Evolutionary conservation across 2,888 invertebrate species (phyloP), one percentile per base, ranked within the genome.

Genomic region (Luffia ferchaultella): DNA sequence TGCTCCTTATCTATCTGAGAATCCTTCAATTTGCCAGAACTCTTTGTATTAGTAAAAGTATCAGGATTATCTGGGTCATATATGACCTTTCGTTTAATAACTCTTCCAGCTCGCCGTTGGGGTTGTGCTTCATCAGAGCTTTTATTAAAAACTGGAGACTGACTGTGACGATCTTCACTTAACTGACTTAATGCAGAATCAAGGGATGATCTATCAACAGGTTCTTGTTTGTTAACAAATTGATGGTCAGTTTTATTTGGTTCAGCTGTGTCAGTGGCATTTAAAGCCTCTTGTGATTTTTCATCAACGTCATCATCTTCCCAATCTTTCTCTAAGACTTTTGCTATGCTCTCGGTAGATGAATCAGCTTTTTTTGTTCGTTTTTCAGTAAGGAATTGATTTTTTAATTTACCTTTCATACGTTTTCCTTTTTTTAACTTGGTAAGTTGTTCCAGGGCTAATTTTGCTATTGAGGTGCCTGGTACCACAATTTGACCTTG

Each of bases 11-110:
- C 67, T 45, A 54, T 42, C 45, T 58, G 58, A 40, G 57, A 49
- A 49, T 75, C 76, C 62, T 74, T 78, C 50, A 46, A 60, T 60
- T 75, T 79, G 40, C 49, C 47, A 52, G 58, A 46, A 51, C 56
- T 52, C 68, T 74, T 83, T 56, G 62, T 66, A 68, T 82, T 84
- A 48, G 82, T 84, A 56, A 76, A 84, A 42, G 85, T 80, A 53
- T 80, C 83, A 52, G 84, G 85, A 62, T 87, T 88, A 58, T 88
- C 88, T 3, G 91, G 91, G 70, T 91, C 91, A 87, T 90, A 91
- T 57, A 90, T 90, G 2, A 90, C 87, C 73, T 91, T 91, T 55
- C 88, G 88, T 63, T 90, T 91, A 20, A 91, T 90, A 17, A 90
- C 82, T 59, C 91, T 73, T 16, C 78, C 70, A 40, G 74, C 63